Base-by-base conservation (phyloP, 2,888 invertebrate genomes). In the Pristionchus japonicus region DNA sequence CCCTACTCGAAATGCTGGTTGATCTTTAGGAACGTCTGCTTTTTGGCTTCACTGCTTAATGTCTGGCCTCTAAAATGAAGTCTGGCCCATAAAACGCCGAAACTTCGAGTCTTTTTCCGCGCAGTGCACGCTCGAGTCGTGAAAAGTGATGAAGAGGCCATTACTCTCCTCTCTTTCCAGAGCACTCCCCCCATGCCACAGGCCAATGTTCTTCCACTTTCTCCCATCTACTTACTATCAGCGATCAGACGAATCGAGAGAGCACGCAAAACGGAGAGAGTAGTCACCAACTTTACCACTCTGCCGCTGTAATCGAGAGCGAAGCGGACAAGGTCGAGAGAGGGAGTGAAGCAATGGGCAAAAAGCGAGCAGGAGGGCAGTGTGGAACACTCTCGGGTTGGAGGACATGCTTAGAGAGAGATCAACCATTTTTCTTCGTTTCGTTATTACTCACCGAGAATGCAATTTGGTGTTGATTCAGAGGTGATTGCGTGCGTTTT, bases 311-410 rank as follows among this genome's bases (percentile, higher is more conserved):
- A 74, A 74, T 74, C 74, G 74, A 74, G 74, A 74, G 74, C 40
- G n/a, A 3, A 23, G 2, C 40, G 3, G 52, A 13, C 52, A 74
- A 74, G 74, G 74, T 74, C 74, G 74, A 74, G 74, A 70, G 70
- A 70, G 70, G 20, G 20, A 61, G 70, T 23, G 43, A 74, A 74
- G 43, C 40, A 43, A 74, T 40, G 74, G 74, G 40, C 74, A 74
- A 74, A 74, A 74, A 74, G n/a, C n/a, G 74, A 74, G 74, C 40
- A 40, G 74, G 6, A 23, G 43, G 74, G 74, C 64, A 64, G 31
- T 64, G n/a, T n/a, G n/a, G 64, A 74, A 74, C 74, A 74, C 40
- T 27, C 31, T 0, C 1, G 52, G 52, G 52, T 61, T 61, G 23
- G 34, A 67, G 67, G 31, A 67, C 67, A 67, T 34, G 27, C 61